Conservation (phyloP, 2,797 vertebrate species). For the Macroramphosus scolopax region DNA sequence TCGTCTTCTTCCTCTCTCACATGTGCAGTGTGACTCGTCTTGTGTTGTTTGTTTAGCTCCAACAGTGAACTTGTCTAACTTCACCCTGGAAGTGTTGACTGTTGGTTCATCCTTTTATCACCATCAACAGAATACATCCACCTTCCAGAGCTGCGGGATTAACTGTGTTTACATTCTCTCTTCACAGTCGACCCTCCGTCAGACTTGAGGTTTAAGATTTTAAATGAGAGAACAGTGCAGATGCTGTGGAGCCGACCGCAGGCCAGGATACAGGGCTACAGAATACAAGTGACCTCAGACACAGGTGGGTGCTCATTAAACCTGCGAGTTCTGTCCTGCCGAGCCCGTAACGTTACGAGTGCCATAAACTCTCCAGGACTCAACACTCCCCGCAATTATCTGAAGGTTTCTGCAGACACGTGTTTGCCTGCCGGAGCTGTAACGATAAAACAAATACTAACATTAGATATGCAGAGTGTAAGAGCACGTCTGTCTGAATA, state of each 20-base stretch:
- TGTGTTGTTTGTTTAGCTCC: no score
- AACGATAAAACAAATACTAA: constrained; percentile 25
- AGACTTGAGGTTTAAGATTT: constrained; percentile 95
- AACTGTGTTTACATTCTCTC: constrained; percentile 64
- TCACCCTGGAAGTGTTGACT: no score
- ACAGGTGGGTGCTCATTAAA: constrained; percentile 80
- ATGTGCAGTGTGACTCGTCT: no score
- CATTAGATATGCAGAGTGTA: no score
- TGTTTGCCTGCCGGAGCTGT: constrained; percentile 18
- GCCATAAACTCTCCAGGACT: constrained; percentile 33
- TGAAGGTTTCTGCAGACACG: constrained; percentile 28
- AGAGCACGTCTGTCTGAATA: no score
- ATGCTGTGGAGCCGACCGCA: constrained; percentile 88
- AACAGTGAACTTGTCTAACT: no score
- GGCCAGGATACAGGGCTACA: constrained; percentile 88
- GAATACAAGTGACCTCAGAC: constrained; percentile 86
- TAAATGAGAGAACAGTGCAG: constrained; percentile 92
- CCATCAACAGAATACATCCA: no score
- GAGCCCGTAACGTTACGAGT: constrained; percentile 28
- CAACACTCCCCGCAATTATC: constrained; percentile 40
- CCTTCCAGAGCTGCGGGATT: constrained; percentile 28
- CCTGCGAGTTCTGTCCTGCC: constrained; percentile 35
- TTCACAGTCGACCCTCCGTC: constrained; percentile 89
- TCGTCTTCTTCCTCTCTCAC: constrained; percentile 40
- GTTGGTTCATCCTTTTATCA: no score